Evolutionary conservation across 2,888 invertebrate genomes (phyloP), one percentile per base, ranked within the genome.

Genomic region (Epinotia brunnichana): DNA sequence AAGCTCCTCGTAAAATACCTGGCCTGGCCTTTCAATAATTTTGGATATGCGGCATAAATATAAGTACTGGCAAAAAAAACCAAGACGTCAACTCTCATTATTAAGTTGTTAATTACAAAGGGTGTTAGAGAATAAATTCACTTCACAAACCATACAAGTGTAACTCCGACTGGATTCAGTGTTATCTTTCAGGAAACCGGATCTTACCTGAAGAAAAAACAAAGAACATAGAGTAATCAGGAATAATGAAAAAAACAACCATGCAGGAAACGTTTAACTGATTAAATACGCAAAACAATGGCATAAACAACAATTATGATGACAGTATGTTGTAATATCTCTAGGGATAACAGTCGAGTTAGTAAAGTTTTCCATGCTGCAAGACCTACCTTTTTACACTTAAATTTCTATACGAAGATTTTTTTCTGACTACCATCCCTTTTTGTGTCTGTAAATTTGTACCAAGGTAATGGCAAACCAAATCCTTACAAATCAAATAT

Each of bases 201-300:
- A 61, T 61, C 74, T 76, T 77, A 77, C 77, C 77, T 77, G 76
- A 39, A 77, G 76, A 48, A 70, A 56, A 73, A 70, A 48, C 48
- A 67, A 66, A 60, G 9, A 75, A 41, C 41, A 54, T 54, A 56
- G 19, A 54, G 35, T 54, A 39, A 66, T 39, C 11, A 24, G 41
- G 54, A 56, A 56, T 41, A 66, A 66, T 19, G 41, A 41, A 64
- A 39, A 39, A 64, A 10, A 19, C n/a, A 56, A 48, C 7, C 2
- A 24, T 11, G 5, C 64, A 66, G 64, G 64, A 66, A 66, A 21
- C 41, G 21, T 41, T 66, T 66, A 54, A n/a, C n/a, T 66, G 15
- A 41, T 56, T 54, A 39, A 13, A 39, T 24, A 66, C 39, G 64
- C 54, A 66, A 29, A 41, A 66, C 64, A 66, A 54, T 66, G 29